Conservation (phyloP, 2,113 vertebrate genomes). For the Oncorhynchus tshawytscha region DNA sequence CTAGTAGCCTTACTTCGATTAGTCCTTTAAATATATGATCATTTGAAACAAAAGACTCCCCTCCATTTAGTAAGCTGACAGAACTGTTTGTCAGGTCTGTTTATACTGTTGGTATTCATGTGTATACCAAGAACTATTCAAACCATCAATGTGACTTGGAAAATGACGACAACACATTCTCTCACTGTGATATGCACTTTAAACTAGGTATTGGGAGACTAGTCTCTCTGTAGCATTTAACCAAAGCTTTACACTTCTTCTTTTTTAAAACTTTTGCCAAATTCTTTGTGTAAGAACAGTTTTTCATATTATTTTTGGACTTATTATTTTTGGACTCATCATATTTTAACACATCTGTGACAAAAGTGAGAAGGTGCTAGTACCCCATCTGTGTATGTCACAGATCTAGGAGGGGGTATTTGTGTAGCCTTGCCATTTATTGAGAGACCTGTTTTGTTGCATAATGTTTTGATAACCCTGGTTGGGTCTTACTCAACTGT, state of each 20-base stretch:
- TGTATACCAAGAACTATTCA: conserved; percentile 59
- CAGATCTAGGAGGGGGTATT: background rate
- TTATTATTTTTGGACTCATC: conserved; percentile 16
- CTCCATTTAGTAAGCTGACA: conserved; percentile 3
- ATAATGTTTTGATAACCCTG: conserved; percentile 49
- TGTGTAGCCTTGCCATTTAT: conserved; percentile 18
- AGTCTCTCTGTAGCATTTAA: conserved; percentile 76
- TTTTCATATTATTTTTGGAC: conserved; percentile 9
- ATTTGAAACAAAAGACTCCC: conserved; percentile 22
- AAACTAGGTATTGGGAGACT: conserved; percentile 68
- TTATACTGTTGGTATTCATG: conserved; percentile 16
- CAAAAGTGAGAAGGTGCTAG: background rate
- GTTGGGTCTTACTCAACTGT: conserved; percentile 17
- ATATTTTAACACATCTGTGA: background rate
- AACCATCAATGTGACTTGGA: conserved; percentile 71
- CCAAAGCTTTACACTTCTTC: conserved; percentile 71
- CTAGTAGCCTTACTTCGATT: conserved; percentile 7
- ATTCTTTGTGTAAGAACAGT: conserved; percentile 16
- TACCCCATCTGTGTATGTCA: background rate
- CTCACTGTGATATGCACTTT: conserved; percentile 80
- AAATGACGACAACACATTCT: conserved; percentile 58
- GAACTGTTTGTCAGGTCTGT: background rate
- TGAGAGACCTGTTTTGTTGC: conserved; percentile 16
- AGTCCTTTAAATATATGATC: conserved; percentile 51
- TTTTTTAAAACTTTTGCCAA: conserved; percentile 22